phyloP scores from a whole-genome alignment of 2,888 invertebrate genomes.

The Cacoxenus indagator region DNA sequence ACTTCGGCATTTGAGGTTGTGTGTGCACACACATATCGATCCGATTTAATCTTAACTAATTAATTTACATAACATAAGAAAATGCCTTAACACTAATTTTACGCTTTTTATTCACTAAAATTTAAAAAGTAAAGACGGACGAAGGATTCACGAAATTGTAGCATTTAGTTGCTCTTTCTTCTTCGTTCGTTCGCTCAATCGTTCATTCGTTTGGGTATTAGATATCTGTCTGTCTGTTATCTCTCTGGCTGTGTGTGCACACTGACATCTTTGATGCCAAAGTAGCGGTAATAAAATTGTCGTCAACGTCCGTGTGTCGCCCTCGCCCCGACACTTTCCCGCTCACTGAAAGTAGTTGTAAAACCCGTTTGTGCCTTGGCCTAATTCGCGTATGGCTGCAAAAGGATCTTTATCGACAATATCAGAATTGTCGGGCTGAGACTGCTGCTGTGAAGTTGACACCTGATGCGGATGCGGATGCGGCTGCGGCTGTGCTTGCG shows the following conservation, averaged over 20 bases:
- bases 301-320: conserved; percentile 37
- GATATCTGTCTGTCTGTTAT: not conserved
- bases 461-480: conserved; percentile 30
- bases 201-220: not conserved
- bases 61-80: conserved; percentile 30
- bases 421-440: conserved; percentile 21
- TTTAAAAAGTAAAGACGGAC: not conserved
- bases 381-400: conserved; percentile 72
- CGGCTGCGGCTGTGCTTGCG: conserved; percentile 39
- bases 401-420: conserved; percentile 71
- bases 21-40: conserved; percentile 48
- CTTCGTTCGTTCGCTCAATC: not conserved
- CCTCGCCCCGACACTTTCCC: conserved; percentile 11
- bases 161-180: not conserved
- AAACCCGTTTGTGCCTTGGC: conserved; percentile 72
- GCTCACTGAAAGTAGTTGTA: conserved; percentile 74
- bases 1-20: conserved; percentile 55
- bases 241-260: not conserved
- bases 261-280: conserved; percentile 12
- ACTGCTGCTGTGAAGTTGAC: conserved; percentile 30
- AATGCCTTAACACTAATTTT: not conserved
- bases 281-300: not conserved
- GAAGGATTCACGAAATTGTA: not conserved
- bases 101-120: not conserved
- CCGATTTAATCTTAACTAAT: conserved; percentile 35